Percentiles rank a stretch among this genome's conserved stretches.
Conservation (phyloP, 2,888 invertebrate genomes). For the Timema podura region DNA sequence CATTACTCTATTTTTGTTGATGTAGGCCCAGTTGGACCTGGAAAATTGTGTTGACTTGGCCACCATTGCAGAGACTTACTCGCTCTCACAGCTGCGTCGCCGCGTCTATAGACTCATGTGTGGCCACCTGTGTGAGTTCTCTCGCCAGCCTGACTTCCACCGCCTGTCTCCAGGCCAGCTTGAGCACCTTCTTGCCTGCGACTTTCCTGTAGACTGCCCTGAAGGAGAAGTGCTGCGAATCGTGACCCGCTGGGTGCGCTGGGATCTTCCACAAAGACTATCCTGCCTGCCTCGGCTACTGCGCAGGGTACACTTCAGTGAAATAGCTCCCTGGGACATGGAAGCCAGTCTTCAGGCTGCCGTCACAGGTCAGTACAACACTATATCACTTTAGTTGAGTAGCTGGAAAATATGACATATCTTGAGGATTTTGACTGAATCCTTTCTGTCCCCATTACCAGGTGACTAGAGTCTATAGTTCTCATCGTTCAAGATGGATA, state of each 20-base stretch:
- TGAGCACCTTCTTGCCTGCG: constrained; percentile 57
- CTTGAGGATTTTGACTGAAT: no score
- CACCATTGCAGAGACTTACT: constrained; percentile 65
- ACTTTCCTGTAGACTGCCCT: constrained; percentile 65
- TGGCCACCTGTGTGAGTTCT: constrained; percentile 57
- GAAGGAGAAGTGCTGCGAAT: constrained; percentile 57
- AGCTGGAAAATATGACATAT: no score
- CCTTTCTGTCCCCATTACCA: no score
- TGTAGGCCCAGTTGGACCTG: constrained; percentile 59
- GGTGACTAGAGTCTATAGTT: no score
- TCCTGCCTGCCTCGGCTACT: constrained; percentile 45
- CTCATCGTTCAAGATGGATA: no score
- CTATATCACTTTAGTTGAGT: no score
- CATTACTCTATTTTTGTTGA: constrained; percentile 11
- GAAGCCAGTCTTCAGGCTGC: constrained; percentile 33
- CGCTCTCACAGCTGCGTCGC: constrained; percentile 53
- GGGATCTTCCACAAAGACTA: constrained; percentile 28
- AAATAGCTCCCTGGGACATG: constrained; percentile 44
- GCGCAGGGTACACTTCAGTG: constrained; percentile 48
- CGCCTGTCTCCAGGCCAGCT: constrained; percentile 58
- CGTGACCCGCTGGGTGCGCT: constrained; percentile 58
- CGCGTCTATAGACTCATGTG: constrained; percentile 64
- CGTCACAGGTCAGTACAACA: no score
- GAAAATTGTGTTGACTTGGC: constrained; percentile 70
- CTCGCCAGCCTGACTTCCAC: constrained; percentile 56